These are phyloP conservation scores for Campaea margaritaria DNA, from an alignment of 2,888 invertebrate genomes.

Conservation along the genomic window DNA sequence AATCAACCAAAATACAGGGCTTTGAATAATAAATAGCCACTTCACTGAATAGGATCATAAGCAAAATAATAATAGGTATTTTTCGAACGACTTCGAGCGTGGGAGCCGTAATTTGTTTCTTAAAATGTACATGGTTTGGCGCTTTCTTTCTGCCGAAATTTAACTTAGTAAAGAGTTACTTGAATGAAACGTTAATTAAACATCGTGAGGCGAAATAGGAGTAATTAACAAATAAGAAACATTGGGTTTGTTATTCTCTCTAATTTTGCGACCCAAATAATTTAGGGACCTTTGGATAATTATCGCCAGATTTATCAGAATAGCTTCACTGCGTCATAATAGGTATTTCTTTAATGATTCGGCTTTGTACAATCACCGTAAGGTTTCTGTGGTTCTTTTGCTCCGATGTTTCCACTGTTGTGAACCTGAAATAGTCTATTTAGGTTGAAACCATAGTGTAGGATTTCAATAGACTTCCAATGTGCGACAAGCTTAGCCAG, in stretches of 20 bases:
- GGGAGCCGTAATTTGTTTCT: conserved; percentile 13
- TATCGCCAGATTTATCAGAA: conserved; percentile 2
- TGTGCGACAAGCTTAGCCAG: too few species aligned
- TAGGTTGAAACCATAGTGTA: too few species aligned
- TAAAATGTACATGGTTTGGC: conserved; percentile 1
- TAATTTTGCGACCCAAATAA: conserved; percentile 23
- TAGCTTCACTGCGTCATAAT: neutral
- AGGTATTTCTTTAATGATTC: too few species aligned
- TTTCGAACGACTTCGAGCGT: conserved; percentile 16
- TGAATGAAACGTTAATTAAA: conserved; percentile 28
- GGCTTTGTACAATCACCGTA: too few species aligned
- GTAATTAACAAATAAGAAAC: conserved; percentile 30
- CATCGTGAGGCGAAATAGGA: conserved; percentile 17
- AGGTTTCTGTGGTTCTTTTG: too few species aligned
- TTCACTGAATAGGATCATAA: conserved; percentile 28
- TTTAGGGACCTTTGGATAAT: conserved; percentile 12
- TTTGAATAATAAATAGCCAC: conserved; percentile 31
- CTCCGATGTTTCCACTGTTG: too few species aligned
- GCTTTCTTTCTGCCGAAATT: conserved; percentile 9
- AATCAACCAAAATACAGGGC: conserved; percentile 31
- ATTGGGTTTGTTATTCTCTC: conserved; percentile 24
- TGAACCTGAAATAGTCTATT: too few species aligned
- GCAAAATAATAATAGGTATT: conserved; percentile 22
- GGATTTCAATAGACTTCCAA: too few species aligned
- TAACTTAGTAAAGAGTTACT: conserved; percentile 18